These are phyloP conservation scores for Chromobotia macracanthus DNA, from an alignment of 2,797 vertebrate genomes.

Conservation along the genomic window DNA sequence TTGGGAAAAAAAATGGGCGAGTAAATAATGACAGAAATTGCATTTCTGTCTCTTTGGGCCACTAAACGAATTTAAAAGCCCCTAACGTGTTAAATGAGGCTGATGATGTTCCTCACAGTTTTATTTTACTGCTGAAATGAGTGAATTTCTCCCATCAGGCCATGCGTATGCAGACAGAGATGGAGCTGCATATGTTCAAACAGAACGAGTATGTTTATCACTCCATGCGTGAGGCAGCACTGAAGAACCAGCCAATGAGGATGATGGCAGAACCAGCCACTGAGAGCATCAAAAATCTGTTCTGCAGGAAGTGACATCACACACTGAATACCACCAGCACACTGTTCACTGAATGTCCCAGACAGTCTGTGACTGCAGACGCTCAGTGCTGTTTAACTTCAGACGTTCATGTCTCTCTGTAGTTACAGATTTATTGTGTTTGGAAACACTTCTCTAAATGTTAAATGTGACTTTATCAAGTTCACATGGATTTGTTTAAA, in stretches of 20 bases:
- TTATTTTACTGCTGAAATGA: background rate
- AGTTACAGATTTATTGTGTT: background rate
- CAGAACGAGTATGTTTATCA: constrained; percentile 95
- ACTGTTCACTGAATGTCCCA: too few species aligned
- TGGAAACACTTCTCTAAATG: background rate
- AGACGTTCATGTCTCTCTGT: background rate
- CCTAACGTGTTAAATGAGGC: too few species aligned
- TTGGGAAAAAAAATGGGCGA: too few species aligned
- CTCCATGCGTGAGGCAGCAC: constrained; percentile 93
- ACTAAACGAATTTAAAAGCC: too few species aligned
- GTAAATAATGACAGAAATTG: too few species aligned
- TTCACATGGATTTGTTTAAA: background rate
- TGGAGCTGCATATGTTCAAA: constrained; percentile 97
- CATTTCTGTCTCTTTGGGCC: too few species aligned
- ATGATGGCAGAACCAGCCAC: constrained; percentile 88
- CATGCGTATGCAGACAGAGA: constrained; percentile 94
- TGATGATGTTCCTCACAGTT: too few species aligned
- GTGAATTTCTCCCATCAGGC: constrained; percentile 70
- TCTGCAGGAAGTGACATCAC: constrained; percentile 82
- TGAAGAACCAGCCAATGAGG: constrained; percentile 90
- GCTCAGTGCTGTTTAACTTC: background rate
- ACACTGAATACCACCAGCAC: background rate
- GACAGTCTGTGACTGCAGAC: constrained; percentile 5
- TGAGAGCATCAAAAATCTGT: constrained; percentile 85
- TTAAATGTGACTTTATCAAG: background rate